These are phyloP conservation scores for Amazona ochrocephala DNA, from an alignment of 2,797 vertebrate species.

Conservation along the genomic window DNA sequence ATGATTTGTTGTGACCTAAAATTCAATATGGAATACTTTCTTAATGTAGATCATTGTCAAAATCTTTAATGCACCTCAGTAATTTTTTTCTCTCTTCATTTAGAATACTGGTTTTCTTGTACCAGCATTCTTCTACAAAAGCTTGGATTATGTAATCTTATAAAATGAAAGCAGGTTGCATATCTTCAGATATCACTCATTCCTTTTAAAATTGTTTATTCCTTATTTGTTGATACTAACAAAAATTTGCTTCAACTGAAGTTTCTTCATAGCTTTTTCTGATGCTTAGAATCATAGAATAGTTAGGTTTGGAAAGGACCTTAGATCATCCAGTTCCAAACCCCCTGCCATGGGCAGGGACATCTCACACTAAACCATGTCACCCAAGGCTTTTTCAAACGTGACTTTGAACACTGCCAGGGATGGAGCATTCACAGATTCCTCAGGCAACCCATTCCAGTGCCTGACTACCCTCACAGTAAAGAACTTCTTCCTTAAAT, in stretches of 20 bases:
- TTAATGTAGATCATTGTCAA: not conserved
- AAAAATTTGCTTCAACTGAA: not conserved
- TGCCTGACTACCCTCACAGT: too few relatives aligned
- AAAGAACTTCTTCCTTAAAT: too few relatives aligned
- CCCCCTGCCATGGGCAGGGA: too few relatives aligned
- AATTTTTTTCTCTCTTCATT: not conserved
- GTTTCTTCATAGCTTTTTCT: not conserved
- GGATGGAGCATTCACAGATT: too few relatives aligned
- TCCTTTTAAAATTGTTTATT: not conserved
- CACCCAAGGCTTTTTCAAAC: too few relatives aligned
- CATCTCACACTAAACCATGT: too few relatives aligned
- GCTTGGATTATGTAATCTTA: not conserved
- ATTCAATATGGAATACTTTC: not conserved
- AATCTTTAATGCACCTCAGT: not conserved
- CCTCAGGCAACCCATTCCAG: too few relatives aligned
- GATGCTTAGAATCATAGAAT: not conserved
- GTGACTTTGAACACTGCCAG: too few relatives aligned
- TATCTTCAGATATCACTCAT: not conserved
- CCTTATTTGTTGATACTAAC: not conserved
- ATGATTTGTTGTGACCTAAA: not conserved
- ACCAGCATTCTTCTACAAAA: not conserved
- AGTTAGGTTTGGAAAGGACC: not conserved
- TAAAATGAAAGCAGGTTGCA: not conserved
- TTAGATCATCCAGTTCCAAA: not conserved
- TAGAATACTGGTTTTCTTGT: not conserved